Base-by-base conservation (phyloP, 2,113 vertebrate genomes). In the Vireo altiloquus region DNA sequence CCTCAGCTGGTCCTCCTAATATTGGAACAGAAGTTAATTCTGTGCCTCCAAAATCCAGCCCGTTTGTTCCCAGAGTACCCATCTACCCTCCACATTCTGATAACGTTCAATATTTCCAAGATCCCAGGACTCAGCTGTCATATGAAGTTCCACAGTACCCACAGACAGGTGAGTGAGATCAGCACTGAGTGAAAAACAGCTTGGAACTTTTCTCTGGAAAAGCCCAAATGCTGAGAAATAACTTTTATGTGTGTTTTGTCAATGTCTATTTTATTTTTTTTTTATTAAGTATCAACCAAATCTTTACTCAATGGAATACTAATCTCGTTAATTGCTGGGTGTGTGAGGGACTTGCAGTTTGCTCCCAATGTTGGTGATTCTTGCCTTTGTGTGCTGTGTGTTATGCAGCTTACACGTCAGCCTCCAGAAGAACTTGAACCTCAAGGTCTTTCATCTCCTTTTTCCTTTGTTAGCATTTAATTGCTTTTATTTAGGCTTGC, bases 21-120 rank as follows among this genome's bases (percentile, higher is more conserved):
- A 97, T 97, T 76, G 98, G 97, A 90, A 95, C 96, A 92, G 98
- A 99, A 69, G 97, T 98, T 65, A 98, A 96, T 91, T 97, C 98
- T 95, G 87, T 98, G 33, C 89, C 98, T 90, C 98, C 98, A 91
- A 99, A 99, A 97, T 98, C 98, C 80, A 98, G 98, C 93, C 98
- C 98, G 4, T 98, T 98, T 90, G 95, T 99, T 87, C 93, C 98
- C 92, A 98, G 98, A 94, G 97, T 98, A 79, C 97, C 98, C 12
- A 89, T 98, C 37, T 99, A 99, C 96, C 98, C 98, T 84, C 97
- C 98, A 66, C 98, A 98, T 54, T 98, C 99, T 65, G 99, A 99
- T 95, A 98, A 95, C 18, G 97, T 98, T 96, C 97, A 98, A 39
- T 99, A 98, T 97, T 99, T 98, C 97, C 99, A 98, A 98, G 99